These are phyloP conservation scores for Melanostoma scalare DNA, from an alignment of 2,888 invertebrate genomes.

Conservation along the genomic window DNA sequence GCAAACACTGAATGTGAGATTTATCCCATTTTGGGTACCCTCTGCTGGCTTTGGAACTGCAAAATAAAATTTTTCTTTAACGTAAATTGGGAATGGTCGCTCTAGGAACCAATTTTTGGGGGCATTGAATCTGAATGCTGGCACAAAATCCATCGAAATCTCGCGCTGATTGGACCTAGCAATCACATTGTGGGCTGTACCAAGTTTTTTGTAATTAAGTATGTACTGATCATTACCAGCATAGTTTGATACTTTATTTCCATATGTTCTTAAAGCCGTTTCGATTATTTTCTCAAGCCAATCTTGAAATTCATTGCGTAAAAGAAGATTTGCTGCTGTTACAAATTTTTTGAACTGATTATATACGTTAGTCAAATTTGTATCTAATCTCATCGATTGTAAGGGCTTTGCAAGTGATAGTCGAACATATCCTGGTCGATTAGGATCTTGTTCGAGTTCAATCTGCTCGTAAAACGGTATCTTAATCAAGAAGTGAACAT, in stretches of 20 bases:
- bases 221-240: conserved; percentile 23
- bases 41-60: conserved; percentile 74
- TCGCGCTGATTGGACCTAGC: conserved; percentile 26
- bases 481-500: conserved; percentile 71
- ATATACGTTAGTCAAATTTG: neutral
- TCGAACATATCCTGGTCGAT: conserved; percentile 73
- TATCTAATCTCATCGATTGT: neutral
- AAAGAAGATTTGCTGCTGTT: conserved; percentile 31
- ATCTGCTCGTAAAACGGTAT: conserved; percentile 49
- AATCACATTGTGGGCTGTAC: conserved; percentile 74
- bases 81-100: conserved; percentile 36
- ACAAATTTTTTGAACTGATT: conserved; percentile 43
- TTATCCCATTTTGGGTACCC: conserved; percentile 20
- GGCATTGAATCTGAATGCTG: conserved; percentile 73
- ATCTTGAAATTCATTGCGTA: conserved; percentile 52
- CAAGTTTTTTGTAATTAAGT: conserved; percentile 57
- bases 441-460: conserved; percentile 20
- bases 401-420: conserved; percentile 59
- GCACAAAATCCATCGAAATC: conserved; percentile 75
- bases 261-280: conserved; percentile 12
- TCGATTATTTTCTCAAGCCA: conserved; percentile 73
- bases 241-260: conserved; percentile 6
- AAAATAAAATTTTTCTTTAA: conserved; percentile 52
- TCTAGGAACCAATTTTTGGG: conserved; percentile 61
- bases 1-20: conserved; percentile 66